A percentile compares a stretch with the other conserved stretches of the same genome.
Conservation (phyloP, 2,888 invertebrate species). For the Caradrina clavipalpis region DNA sequence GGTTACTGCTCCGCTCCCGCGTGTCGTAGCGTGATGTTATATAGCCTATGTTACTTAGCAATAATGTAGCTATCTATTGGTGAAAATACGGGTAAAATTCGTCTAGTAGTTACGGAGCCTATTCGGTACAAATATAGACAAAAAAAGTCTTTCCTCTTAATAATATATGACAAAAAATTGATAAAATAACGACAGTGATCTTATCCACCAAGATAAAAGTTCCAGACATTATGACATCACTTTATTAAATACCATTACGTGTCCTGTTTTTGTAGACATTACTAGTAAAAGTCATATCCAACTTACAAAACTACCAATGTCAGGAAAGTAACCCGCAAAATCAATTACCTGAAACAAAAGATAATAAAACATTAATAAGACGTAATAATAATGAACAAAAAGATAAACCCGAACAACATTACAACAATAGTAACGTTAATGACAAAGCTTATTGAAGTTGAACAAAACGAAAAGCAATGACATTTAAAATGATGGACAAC, state of each 20-base stretch:
- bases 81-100: too few relatives aligned
- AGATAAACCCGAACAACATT: neutral
- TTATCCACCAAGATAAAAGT: neutral
- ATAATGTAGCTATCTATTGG: too few relatives aligned
- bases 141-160: too few relatives aligned
- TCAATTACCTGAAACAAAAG: conserved; percentile 66
- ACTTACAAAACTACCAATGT: conserved; percentile 17
- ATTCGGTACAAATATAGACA: too few relatives aligned
- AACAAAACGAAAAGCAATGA: conserved; percentile 23
- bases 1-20: too few relatives aligned
- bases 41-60: too few relatives aligned
- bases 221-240: neutral
- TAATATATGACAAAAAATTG: neutral
- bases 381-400: neutral
- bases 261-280: conserved; percentile 8
- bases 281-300: neutral
- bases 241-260: neutral
- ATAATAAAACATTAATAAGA: conserved; percentile 21
- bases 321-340: neutral
- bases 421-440: neutral
- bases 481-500: conserved; percentile 48
- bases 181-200: neutral
- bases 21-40: too few relatives aligned
- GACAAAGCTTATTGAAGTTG: conserved; percentile 12
- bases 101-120: too few relatives aligned